Base-by-base conservation (phyloP, 1,140 invertebrate species). In the Cydia splendana region DNA sequence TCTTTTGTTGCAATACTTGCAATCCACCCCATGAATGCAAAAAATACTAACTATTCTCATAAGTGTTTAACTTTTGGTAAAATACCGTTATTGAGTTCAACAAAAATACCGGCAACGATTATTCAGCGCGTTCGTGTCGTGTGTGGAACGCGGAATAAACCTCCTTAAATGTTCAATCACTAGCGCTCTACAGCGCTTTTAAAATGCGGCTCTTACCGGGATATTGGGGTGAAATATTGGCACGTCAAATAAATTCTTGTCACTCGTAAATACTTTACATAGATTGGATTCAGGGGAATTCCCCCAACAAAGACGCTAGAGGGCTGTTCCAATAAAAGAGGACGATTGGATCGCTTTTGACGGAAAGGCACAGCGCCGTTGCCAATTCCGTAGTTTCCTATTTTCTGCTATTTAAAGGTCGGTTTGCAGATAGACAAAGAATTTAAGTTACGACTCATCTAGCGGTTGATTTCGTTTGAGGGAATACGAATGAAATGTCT, bases 251-350 rank as follows among this genome's bases (percentile, higher is more conserved):
- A 87, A 86, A 86, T 87, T 88, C 86, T 84, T 84, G 86, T 85
- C 85, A 86, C 79, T 85, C 85, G 83, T 85, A 84, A 88, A 90
- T 87, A 88, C 85, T 88, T 90, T 88, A 83, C 86, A 88, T 88
- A 88, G 85, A 88, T 87, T 86, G 86, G 84, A 85, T 84, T 78
- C 79, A 78, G 80, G 80, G 82, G 81, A 87, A 85, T 87, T 85
- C 84, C 85, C 79, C 81, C 85, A 88, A 87, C 84, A 89, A 90
- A 87, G 84, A 86, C 81, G 80, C 79, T 67, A 82, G 84, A 87
- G 81, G 85, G 83, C 79, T 81, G 85, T 82, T 84, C 83, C 86
- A 87, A 89, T 88, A 89, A 88, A 88, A 86, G 83, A 86, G 84
- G 82, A 85, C 81, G 84, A 86, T 88, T 89, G 85, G 82, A 87